These are phyloP conservation scores for Altica lythri DNA, from an alignment of 2,888 invertebrate species.

Conservation along the genomic window DNA sequence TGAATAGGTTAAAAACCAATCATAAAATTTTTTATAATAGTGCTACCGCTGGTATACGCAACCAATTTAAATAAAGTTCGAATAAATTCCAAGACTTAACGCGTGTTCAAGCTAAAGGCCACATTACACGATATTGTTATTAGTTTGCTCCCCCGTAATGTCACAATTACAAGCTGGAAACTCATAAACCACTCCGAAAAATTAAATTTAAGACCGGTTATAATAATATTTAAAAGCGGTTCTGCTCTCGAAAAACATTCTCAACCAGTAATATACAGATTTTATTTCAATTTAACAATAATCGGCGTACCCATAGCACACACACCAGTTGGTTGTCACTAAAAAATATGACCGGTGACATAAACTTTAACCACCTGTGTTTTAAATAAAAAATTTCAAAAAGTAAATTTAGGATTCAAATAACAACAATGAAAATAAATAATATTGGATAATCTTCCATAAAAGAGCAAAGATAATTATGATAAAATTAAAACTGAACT, in stretches of 20 bases:
- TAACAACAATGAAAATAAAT: too few relatives aligned
- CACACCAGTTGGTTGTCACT: not conserved
- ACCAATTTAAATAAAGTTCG: conserved; percentile 21
- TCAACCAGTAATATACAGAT: conserved; percentile 7
- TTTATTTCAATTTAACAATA: conserved; percentile 18
- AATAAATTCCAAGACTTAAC: conserved; percentile 21
- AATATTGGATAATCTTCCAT: too few relatives aligned
- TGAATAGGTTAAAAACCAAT: too few relatives aligned
- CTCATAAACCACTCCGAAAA: conserved; percentile 28
- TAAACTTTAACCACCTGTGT: conserved; percentile 1
- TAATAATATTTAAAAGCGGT: conserved; percentile 18
- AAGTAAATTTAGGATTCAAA: conserved; percentile 1
- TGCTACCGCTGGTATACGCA: too few relatives aligned
- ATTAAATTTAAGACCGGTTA: conserved; percentile 22
- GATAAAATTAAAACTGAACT: too few relatives aligned
- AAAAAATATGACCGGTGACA: not conserved
- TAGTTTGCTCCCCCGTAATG: conserved; percentile 29
- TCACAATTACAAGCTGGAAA: conserved; percentile 29
- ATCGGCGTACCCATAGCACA: conserved; percentile 12
- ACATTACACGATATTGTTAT: conserved; percentile 26
- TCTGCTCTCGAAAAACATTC: conserved; percentile 12
- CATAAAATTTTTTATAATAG: too few relatives aligned
- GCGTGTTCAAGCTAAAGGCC: conserved; percentile 15
- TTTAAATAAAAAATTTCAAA: not conserved
- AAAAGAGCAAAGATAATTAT: too few relatives aligned